phyloP scores from a whole-genome alignment of 2,797 vertebrate genomes.

The Crocidura indochinensis region DNA sequence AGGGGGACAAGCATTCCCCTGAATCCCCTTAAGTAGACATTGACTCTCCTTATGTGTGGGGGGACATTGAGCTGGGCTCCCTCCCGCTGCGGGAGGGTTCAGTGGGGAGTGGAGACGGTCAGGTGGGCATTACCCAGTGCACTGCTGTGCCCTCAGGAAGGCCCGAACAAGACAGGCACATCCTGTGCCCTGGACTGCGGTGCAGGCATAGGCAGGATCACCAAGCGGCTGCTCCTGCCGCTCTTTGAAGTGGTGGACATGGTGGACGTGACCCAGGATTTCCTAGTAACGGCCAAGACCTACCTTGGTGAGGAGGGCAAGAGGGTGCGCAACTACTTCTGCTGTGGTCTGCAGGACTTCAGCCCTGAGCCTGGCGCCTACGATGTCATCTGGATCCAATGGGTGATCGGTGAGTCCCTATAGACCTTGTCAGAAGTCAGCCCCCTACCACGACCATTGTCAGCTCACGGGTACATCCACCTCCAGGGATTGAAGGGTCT shows the following conservation, averaged over 20 bases:
- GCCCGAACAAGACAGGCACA: conserved; percentile 92
- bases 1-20: too few relatives aligned
- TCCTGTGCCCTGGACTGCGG: conserved; percentile 97
- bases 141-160: conserved; percentile 90
- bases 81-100: too few relatives aligned
- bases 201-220: conserved; percentile 97
- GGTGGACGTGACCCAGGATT: conserved; percentile 97
- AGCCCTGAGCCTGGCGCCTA: conserved; percentile 93
- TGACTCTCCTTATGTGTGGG: too few relatives aligned
- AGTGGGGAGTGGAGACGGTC: too few relatives aligned
- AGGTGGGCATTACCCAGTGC: too few relatives aligned
- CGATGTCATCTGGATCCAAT: conserved; percentile 99
- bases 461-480: too few relatives aligned
- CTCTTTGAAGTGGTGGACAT: conserved; percentile 96
- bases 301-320: conserved; percentile 95
- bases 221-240: conserved; percentile 96
- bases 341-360: conserved; percentile 97
- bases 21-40: too few relatives aligned
- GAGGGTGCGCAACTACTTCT: conserved; percentile 95
- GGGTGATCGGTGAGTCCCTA: conserved; percentile 96
- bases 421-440: background rate
- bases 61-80: too few relatives aligned
- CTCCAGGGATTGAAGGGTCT: too few relatives aligned
- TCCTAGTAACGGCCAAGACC: conserved; percentile 94
- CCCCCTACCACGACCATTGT: too few relatives aligned